These are phyloP conservation scores for Ophioninae sp. DNA, from an alignment of 2,888 invertebrate species.

Conservation along the genomic window DNA sequence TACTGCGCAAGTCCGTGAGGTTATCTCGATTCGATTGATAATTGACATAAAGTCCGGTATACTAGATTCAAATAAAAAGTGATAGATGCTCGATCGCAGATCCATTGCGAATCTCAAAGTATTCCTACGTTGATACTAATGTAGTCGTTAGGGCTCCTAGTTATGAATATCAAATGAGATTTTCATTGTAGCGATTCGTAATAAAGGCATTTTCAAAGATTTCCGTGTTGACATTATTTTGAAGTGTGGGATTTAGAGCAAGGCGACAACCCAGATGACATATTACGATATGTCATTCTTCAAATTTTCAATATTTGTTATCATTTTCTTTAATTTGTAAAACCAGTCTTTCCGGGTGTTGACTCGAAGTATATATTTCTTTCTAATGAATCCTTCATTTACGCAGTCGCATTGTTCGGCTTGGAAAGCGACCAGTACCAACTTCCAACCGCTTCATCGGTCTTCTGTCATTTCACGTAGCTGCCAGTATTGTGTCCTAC, in stretches of 20 bases:
- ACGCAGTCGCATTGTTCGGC: conserved; percentile 15
- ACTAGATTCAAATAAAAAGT: background rate
- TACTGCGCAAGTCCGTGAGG: background rate
- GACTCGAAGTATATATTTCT: too few relatives aligned
- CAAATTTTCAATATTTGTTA: too few relatives aligned
- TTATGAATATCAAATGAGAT: too few relatives aligned
- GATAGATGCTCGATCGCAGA: background rate
- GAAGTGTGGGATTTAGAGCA: background rate
- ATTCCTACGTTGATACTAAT: background rate
- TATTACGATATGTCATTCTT: too few relatives aligned
- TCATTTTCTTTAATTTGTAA: too few relatives aligned
- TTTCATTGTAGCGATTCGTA: background rate
- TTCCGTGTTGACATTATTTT: background rate
- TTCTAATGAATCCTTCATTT: background rate
- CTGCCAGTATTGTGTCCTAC: conserved; percentile 46
- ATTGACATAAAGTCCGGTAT: background rate
- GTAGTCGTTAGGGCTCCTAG: too few relatives aligned
- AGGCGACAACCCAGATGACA: too few relatives aligned
- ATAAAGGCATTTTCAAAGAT: background rate
- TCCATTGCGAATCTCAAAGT: background rate
- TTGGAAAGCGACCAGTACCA: conserved; percentile 27
- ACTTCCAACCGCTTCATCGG: conserved; percentile 29
- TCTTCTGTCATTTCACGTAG: conserved; percentile 48
- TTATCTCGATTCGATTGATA: background rate
- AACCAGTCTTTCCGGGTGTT: too few relatives aligned